Evolutionary conservation across 2,888 invertebrate genomes (phyloP), one percentile per base, ranked within the genome.

Genomic region (Tromatobia lineatoria): DNA sequence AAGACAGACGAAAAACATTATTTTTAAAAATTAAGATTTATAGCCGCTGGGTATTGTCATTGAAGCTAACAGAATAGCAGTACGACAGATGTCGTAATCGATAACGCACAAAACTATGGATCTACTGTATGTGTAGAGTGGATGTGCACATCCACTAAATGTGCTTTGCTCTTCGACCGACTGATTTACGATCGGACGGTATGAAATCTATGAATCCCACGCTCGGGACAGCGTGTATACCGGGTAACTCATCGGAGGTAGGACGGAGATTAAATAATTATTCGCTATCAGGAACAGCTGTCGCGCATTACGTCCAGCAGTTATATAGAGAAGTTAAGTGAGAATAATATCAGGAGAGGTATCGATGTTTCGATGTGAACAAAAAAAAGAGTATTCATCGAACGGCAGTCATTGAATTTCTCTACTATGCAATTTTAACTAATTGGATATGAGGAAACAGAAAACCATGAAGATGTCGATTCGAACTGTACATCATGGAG

Each of bases 261-360:
- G 54, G 70, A 64, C 11, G 75, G 87, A 88, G 89, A 91, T 91
- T 91, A 91, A 91, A 91, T 91, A 91, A 91, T 91, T 91, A 91
- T 91, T 91, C 89, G 88, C 90, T 88, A 90, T 91, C 89, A 88
- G 87, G 86, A 88, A 86, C 90, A 91, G 90, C 90, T 87, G 91
- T 86, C 86, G 88, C 11, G 59, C 89, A 87, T 88, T 90, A 88
- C 88, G 85, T 88, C 75, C 76, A 61, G 69, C 52, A 64, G 59
- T 64, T 66, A 23, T 66, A 38, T 42, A 11, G 38, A n/a, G 47
- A 34, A 67, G 52, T 47, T 67, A 54, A 64, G 45, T 47, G 54
- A 11, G 57, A 69, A 79, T 79, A 75, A 79, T 70, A 45, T 69
- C 20, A 45, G 64, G 64, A 59, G 69, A 29, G 59, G 29, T 67